Base-by-base conservation (phyloP, 2,113 vertebrate species). In the Platycercus adscitus region DNA sequence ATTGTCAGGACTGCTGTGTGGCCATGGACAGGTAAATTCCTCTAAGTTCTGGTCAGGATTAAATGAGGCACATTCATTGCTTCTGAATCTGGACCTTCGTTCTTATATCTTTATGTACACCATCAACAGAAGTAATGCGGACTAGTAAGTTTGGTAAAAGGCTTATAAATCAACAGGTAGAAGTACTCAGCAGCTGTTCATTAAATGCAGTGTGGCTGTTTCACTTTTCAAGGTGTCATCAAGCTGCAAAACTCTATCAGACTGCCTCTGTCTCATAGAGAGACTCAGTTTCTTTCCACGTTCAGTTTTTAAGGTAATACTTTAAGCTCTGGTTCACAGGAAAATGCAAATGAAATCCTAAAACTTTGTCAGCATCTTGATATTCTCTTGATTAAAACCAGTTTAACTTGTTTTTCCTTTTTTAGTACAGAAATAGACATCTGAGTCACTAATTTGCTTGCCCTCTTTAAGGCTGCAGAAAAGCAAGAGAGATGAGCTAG, bases 371-470 rank as follows among this genome's bases (percentile, higher is more conserved):
- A 66, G 21, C 13, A 56, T 84, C 58, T 86, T 86, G 64, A 37
- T 86, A 49, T n/a, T 92, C 21, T 88, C 78, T 43, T 83, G 61
- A 79, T 52, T 91, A 46, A 72, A 88, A 94, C 3, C 29, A 75
- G 4, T 83, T 77, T 55, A 63, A 78, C 37, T 78, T 75, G 18
- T 65, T 68, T 66, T 76, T 77, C 23, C 31, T 35, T 88, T 91
- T 86, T 75, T 73, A 80, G 43, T 49, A 64, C 55, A 81, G 77
- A 91, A 90, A 65, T 69, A 84, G 80, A 61, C 61, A 49, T 92
- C 65, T 87, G 93, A 92, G 61, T 93, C 82, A 93, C 82, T 96
- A 84, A 93, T 86, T 92, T 84, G 35, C 84, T 90, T 95, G 88
- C 77, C 81, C 73, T 92, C 91, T 91, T 81, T 13, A 58, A 94